Conservation (phyloP, 2,888 invertebrate genomes). For the Ochropleura leucogaster region DNA sequence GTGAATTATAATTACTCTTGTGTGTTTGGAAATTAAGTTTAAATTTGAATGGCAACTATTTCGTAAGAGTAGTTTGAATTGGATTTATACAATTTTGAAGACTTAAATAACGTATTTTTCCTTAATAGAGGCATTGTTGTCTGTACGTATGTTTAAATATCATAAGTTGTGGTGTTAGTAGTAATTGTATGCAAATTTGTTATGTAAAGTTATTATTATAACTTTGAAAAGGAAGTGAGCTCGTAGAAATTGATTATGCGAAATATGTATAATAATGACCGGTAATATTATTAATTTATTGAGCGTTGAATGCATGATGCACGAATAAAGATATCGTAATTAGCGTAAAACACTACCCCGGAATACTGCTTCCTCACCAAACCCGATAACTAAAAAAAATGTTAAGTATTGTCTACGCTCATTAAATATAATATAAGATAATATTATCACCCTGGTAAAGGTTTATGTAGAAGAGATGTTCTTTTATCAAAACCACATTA, state of each 20-base stretch:
- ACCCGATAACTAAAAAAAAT: neutral
- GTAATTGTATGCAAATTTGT: constrained; percentile 44
- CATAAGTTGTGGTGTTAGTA: neutral
- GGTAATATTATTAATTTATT: constrained; percentile 23
- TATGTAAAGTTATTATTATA: constrained; percentile 12
- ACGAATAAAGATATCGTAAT: neutral
- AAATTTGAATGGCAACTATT: constrained; percentile 38
- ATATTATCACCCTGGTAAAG: neutral
- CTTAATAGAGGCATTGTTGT: constrained; percentile 12
- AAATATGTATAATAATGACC: constrained; percentile 8
- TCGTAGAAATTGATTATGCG: constrained; percentile 26
- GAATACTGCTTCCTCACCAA: neutral
- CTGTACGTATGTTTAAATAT: neutral
- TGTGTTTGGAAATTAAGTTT: neutral
- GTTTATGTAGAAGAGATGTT: neutral
- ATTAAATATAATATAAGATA: neutral
- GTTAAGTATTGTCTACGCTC: neutral
- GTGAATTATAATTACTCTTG: constrained; percentile 34
- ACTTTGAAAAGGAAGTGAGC: constrained; percentile 27
- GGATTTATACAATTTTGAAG: constrained; percentile 30
- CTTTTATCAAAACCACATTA: neutral
- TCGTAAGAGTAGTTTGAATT: constrained; percentile 2
- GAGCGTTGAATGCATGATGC: neutral
- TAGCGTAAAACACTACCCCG: neutral
- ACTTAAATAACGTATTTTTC: constrained; percentile 8